A percentile compares a stretch with the other conserved stretches of the same genome.
Conservation (phyloP, 2,113 vertebrate species). For the Corapipo altera region DNA sequence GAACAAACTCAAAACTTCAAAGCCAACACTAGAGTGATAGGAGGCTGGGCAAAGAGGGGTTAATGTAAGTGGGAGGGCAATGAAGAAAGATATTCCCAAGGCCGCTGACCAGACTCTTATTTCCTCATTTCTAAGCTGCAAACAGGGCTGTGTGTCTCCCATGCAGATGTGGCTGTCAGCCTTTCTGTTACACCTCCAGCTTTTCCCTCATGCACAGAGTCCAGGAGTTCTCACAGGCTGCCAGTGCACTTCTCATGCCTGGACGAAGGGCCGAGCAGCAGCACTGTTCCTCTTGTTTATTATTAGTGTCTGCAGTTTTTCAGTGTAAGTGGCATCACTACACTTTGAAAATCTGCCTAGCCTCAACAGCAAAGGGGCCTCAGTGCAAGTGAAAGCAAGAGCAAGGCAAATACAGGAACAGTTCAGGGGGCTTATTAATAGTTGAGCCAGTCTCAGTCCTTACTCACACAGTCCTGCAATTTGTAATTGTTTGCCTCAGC, state of each 20-base stretch:
- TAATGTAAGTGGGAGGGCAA: neutral
- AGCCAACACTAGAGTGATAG: neutral
- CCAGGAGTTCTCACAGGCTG: neutral
- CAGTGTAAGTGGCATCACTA: neutral
- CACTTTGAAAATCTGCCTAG: neutral
- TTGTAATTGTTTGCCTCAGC: neutral
- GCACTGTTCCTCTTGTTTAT: neutral
- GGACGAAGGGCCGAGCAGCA: neutral
- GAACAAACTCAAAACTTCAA: neutral
- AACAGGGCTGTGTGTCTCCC: neutral
- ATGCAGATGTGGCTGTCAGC: neutral
- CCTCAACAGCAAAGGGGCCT: neutral
- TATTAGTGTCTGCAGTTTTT: neutral
- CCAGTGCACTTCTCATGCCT: neutral
- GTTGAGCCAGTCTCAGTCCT: neutral
- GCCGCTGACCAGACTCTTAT: neutral
- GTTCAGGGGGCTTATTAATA: neutral
- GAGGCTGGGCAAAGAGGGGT: neutral
- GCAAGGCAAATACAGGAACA: neutral
- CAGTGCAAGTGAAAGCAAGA: neutral
- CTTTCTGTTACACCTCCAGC: neutral
- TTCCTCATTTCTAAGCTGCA: neutral
- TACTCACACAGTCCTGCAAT: neutral
- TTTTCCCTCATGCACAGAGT: accelerated
- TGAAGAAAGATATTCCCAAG: neutral